Evolutionary conservation across 2,888 invertebrate genomes (phyloP).

Genomic region (Andrena marginata): DNA sequence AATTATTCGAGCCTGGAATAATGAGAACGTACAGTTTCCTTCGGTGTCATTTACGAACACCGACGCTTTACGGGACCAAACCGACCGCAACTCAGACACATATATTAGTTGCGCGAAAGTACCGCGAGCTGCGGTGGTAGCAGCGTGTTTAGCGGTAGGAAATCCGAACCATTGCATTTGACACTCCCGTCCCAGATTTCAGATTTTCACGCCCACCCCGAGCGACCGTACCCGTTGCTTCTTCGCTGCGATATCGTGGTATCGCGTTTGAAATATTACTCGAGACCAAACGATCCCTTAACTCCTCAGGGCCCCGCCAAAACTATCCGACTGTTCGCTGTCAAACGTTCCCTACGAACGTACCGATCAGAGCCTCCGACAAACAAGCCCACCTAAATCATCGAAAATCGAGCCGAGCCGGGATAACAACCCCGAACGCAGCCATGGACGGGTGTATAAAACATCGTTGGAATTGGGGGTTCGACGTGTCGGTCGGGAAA

Average conservation of each 20-base stretch:
- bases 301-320: too few species aligned
- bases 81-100: conserved; percentile 59
- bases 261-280: too few species aligned
- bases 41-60: conserved; percentile 58
- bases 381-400: too few species aligned
- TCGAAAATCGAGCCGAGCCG: too few species aligned
- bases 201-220: conserved; percentile 33
- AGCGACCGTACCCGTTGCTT: conserved; percentile 6
- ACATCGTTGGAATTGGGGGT: neutral
- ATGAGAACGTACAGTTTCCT: neutral
- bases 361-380: too few species aligned
- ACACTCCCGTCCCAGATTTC: conserved; percentile 54
- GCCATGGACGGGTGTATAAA: too few species aligned
- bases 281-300: too few species aligned
- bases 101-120: conserved; percentile 64
- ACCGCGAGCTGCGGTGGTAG: conserved; percentile 63
- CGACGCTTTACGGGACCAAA: conserved; percentile 34
- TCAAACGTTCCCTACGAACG: too few species aligned
- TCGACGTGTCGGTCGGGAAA: neutral
- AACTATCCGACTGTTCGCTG: too few species aligned
- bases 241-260: neutral
- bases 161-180: conserved; percentile 71
- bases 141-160: conserved; percentile 64
- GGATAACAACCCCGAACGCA: too few species aligned
- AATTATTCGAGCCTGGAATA: conserved; percentile 9